These are phyloP conservation scores for Meandrusa payeni DNA, from an alignment of 2,888 invertebrate species.

Conservation along the genomic window DNA sequence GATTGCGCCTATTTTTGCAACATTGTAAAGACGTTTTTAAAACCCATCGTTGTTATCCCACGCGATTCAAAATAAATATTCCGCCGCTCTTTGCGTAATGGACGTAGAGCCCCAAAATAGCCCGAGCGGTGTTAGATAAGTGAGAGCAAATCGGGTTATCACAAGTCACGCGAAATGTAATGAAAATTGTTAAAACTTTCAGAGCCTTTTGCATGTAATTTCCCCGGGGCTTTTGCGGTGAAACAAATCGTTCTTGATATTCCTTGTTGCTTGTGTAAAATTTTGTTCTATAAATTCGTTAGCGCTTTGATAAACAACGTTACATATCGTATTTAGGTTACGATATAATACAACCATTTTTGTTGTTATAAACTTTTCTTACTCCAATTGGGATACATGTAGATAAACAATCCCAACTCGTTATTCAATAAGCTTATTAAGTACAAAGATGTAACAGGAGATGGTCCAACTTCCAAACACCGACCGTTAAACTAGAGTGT, in stretches of 20 bases:
- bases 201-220: slow-evolving; percentile 38
- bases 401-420: too few relatives aligned
- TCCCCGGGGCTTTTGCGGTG: slow-evolving; percentile 43
- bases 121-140: slow-evolving; percentile 12
- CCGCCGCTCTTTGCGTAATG: slow-evolving; percentile 13
- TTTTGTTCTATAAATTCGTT: not conserved
- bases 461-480: too few relatives aligned
- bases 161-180: slow-evolving; percentile 16
- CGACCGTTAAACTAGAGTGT: too few relatives aligned
- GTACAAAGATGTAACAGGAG: too few relatives aligned
- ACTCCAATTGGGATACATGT: too few relatives aligned
- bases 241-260: slow-evolving; percentile 42
- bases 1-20: slow-evolving; percentile 1
- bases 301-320: not conserved
- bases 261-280: slow-evolving; percentile 38
- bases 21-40: slow-evolving; percentile 6
- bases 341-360: too few relatives aligned
- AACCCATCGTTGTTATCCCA: slow-evolving; percentile 4
- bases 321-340: too few relatives aligned
- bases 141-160: slow-evolving; percentile 19
- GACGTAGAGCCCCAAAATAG: slow-evolving; percentile 11
- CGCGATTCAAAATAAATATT: slow-evolving; percentile 17
- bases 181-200: slow-evolving; percentile 27
- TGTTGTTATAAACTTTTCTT: too few relatives aligned
- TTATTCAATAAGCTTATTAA: too few relatives aligned